phyloP scores from a whole-genome alignment of 1,140 invertebrate genomes.

The Neodiprion lecontei region DNA sequence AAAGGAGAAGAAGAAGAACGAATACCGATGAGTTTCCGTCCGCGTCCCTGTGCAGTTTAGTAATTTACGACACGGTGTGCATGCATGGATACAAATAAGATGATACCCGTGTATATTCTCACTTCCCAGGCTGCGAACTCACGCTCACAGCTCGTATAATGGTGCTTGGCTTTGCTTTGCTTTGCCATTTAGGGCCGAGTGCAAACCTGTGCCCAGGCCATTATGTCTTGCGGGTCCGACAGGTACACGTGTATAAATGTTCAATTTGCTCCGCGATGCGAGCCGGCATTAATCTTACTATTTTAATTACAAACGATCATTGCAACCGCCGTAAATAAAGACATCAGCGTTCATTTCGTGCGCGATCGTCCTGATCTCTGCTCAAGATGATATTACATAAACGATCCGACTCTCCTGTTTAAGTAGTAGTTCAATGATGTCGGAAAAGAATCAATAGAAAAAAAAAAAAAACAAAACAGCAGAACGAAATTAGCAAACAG shows the following conservation, averaged over 20 bases:
- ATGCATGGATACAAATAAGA: too few species aligned
- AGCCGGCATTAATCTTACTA: conserved; percentile 39
- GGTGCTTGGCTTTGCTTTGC: neutral
- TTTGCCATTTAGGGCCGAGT: neutral
- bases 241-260: conserved; percentile 39
- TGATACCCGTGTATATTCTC: too few species aligned
- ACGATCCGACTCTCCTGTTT: neutral
- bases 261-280: conserved; percentile 34
- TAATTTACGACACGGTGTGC: too few species aligned
- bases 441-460: too few species aligned
- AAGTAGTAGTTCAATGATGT: neutral
- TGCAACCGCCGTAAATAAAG: conserved; percentile 15
- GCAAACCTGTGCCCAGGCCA: conserved; percentile 20
- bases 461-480: too few species aligned
- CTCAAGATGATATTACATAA: neutral
- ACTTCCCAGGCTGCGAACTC: too few species aligned
- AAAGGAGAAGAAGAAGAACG: too few species aligned
- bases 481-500: too few species aligned
- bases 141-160: too few species aligned
- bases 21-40: too few species aligned
- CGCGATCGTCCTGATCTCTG: neutral
- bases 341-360: neutral
- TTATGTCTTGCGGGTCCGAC: conserved; percentile 31
- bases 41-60: too few species aligned
- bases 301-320: conserved; percentile 38